phyloP scores from a whole-genome alignment of 2,797 vertebrate species.

The Serranus cabrilla region DNA sequence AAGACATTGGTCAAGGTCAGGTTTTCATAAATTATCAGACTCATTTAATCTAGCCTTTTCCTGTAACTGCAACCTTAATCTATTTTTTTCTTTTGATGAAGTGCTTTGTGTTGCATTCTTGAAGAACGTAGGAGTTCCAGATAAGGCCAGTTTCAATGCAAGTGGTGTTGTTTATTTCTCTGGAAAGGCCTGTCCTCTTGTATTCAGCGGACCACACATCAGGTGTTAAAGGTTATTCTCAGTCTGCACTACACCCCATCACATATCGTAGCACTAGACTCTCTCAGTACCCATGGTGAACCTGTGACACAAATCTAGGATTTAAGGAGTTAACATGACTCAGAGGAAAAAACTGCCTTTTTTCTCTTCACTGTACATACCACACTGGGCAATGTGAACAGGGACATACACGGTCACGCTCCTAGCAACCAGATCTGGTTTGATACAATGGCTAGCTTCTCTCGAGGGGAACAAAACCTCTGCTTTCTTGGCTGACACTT shows the following conservation, averaged over 20 bases:
- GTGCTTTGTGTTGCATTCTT: not conserved
- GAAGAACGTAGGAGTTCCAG: not conserved
- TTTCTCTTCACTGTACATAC: slow-evolving; percentile 34
- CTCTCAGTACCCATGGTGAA: not conserved
- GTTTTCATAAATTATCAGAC: too few species aligned
- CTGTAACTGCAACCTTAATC: not conserved
- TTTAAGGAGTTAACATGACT: slow-evolving; percentile 26
- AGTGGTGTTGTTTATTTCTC: not conserved
- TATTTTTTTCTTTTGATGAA: not conserved
- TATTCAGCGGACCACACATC: slow-evolving; percentile 29
- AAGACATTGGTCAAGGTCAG: not conserved
- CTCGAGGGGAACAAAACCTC: slow-evolving; percentile 36
- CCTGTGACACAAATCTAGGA: slow-evolving; percentile 12
- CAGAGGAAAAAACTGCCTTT: slow-evolving; percentile 15
- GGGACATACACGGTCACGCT: slow-evolving; percentile 35
- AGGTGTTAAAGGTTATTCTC: slow-evolving; percentile 18
- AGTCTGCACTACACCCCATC: not conserved
- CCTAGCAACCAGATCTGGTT: slow-evolving; percentile 62
- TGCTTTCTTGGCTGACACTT: slow-evolving; percentile 42
- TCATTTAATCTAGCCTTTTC: not conserved
- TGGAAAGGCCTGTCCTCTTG: not conserved
- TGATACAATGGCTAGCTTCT: slow-evolving; percentile 60
- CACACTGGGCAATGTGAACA: slow-evolving; percentile 34
- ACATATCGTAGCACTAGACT: not conserved
- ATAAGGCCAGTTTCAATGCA: not conserved